Evolutionary conservation across 2,113 vertebrate genomes (phyloP).

Genomic region (Neoarius graeffei): DNA sequence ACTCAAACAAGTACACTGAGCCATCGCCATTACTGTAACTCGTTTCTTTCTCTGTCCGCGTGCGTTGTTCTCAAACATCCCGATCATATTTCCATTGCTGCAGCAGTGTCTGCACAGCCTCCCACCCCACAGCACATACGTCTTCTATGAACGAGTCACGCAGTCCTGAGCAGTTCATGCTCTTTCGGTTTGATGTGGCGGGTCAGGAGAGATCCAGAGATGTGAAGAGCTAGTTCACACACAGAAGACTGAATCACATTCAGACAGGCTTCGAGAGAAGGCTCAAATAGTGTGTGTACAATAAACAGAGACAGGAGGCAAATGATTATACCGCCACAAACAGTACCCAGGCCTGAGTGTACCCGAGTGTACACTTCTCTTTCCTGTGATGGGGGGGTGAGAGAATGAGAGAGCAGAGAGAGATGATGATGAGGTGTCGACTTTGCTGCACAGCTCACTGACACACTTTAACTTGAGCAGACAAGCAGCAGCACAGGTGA

Average conservation of each 20-base stretch:
- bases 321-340: slow-evolving; percentile 5
- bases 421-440: slow-evolving; percentile 19
- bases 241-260: no score
- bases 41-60: neutral
- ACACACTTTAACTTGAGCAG: slow-evolving; percentile 42
- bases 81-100: neutral
- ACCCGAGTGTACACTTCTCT: neutral
- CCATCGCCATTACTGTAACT: neutral
- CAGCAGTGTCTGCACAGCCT: neutral
- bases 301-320: slow-evolving; percentile 1
- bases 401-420: neutral
- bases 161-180: neutral
- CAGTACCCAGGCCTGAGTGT: neutral
- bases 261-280: no score
- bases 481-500: slow-evolving; percentile 40
- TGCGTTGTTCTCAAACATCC: neutral
- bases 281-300: neutral
- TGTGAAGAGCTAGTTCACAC: neutral
- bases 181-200: neutral
- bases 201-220: neutral
- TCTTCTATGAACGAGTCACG: neutral
- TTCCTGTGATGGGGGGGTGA: neutral
- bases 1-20: neutral
- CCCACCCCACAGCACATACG: neutral
- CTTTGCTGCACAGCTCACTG: slow-evolving; percentile 1